Base-by-base conservation (phyloP, 2,797 vertebrate genomes). In the Crenichthys baileyi region DNA sequence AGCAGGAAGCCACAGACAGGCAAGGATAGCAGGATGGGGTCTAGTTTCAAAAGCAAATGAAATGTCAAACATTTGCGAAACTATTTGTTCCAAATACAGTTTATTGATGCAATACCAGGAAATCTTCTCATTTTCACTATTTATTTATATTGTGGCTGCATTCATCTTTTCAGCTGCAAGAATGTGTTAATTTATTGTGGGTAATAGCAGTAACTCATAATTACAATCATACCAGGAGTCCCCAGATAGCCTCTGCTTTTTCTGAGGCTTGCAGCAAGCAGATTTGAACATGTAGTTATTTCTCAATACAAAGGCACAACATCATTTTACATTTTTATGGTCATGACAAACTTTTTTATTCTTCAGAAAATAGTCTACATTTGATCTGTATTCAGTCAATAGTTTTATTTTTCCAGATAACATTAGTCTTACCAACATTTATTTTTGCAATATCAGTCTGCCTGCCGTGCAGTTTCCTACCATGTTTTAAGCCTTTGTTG, bases 401-500 rank as follows among this genome's bases (percentile, higher is more conserved):
- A 11, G 72, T 56, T 41, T 5, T 65, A 1, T 67, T 20, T 39
- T 5, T 41, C 36, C 20, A 22, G 63, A 67, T 67, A 41, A 67
- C 4, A 22, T 39, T 41, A 67, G 63, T 67, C 20, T 67, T 29
- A 70, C 58, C 68, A 29, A 24, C 73, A 31, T 71, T 60, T 15
- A 2, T 61, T 44, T 50, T 1, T 44, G 75, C 24, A 6, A 39
- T 70, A 53, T 5, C n/a, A 11, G 39, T 20, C 53, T 72, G 61
- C 75, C 75, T 72, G 75, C 24, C 78, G 29, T 72, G 70, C 83
- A 76, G 60, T 81, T 84, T 79, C 76, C 81, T 83, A 85, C 82
- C 79, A 68, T 87, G 78, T 83, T 56, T 85, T 90, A 91, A 93
- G 85, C 88, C 70, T 78, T 81, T 91, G 85, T 85, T 90, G 86